These are phyloP conservation scores for Basileuterus tristriatus DNA, from an alignment of 2,797 vertebrate genomes.

Conservation along the genomic window DNA sequence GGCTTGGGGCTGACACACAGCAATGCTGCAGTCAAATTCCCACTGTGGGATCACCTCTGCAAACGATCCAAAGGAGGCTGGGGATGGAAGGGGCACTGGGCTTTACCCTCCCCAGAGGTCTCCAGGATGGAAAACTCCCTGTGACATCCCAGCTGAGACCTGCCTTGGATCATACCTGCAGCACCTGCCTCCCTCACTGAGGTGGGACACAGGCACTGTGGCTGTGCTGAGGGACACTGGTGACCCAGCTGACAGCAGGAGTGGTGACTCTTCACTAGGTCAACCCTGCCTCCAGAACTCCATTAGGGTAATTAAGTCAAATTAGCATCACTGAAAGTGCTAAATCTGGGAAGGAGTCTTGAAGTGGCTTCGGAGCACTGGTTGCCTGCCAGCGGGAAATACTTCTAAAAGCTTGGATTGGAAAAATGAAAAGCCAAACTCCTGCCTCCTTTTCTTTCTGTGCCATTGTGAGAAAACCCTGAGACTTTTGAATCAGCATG, in stretches of 20 bases:
- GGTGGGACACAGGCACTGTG: rapidly evolving
- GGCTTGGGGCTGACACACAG: neutral
- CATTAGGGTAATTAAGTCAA: neutral
- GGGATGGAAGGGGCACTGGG: neutral
- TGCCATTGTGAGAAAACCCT: neutral
- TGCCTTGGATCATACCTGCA: neutral
- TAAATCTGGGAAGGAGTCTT: neutral
- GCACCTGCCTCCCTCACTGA: neutral
- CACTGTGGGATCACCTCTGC: neutral
- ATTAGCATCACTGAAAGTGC: neutral
- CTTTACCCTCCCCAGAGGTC: neutral
- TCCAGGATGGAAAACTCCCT: neutral
- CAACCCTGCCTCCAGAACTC: neutral
- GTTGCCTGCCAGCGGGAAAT: neutral
- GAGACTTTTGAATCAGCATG: neutral
- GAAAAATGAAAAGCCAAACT: neutral
- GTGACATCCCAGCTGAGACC: neutral
- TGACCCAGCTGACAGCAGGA: neutral
- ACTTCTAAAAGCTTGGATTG: neutral
- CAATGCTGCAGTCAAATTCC: neutral
- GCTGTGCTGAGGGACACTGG: neutral
- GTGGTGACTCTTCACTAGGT: neutral
- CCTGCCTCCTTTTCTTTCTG: neutral
- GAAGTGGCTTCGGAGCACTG: neutral
- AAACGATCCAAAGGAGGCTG: neutral